phyloP scores from a whole-genome alignment of 2,888 invertebrate species.

The Epirrhoe tristata region DNA sequence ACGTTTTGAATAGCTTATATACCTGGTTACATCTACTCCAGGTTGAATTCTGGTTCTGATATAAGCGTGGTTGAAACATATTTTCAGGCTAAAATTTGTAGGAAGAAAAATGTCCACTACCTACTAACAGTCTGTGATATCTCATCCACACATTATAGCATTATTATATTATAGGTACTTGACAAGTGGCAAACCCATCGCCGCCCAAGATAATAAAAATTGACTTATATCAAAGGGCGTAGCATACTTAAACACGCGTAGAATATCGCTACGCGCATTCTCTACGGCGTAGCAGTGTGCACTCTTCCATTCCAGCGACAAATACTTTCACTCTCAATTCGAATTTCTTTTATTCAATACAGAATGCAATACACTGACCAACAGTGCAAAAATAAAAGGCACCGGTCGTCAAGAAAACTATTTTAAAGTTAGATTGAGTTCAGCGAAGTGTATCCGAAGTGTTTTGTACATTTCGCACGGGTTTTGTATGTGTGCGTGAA shows the following conservation, averaged over 20 bases:
- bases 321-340: not conserved
- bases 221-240: too few species aligned
- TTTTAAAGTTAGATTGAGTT: constrained; percentile 76
- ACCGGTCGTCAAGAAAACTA: constrained; percentile 58
- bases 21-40: too few species aligned
- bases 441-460: constrained; percentile 50
- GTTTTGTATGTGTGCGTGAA: constrained; percentile 50
- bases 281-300: not conserved
- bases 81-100: too few species aligned
- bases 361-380: constrained; percentile 3
- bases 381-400: constrained; percentile 9
- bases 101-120: too few species aligned
- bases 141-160: too few species aligned
- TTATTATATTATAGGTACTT: too few species aligned
- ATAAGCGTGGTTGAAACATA: too few species aligned
- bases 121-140: too few species aligned
- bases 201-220: too few species aligned
- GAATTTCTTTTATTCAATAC: constrained; percentile 1
- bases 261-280: not conserved
- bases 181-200: too few species aligned
- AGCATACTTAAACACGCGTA: not conserved
- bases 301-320: not conserved
- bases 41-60: too few species aligned
- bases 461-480: constrained; percentile 49
- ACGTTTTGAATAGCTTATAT: too few species aligned